These are phyloP conservation scores for Aromia moschata DNA, from an alignment of 2,888 invertebrate species.

Conservation along the genomic window DNA sequence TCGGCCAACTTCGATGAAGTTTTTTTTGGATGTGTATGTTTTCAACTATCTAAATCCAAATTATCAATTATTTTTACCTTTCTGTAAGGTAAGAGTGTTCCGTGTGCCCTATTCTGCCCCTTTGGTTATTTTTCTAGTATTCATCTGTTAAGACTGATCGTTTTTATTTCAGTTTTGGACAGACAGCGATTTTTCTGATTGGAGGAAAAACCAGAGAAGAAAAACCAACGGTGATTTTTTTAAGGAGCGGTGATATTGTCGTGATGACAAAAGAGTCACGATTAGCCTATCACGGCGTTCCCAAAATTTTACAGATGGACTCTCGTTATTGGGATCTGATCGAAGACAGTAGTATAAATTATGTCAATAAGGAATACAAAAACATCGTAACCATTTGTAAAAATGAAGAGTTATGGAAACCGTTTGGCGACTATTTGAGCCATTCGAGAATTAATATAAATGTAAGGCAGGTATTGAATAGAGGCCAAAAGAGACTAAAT, in stretches of 20 bases:
- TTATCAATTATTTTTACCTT: too few species aligned
- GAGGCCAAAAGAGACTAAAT: slow-evolving; percentile 65
- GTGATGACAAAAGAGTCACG: slow-evolving; percentile 89
- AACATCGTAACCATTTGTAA: slow-evolving; percentile 50
- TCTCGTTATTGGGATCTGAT: slow-evolving; percentile 64
- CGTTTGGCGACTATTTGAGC: slow-evolving; percentile 70
- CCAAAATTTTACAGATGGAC: slow-evolving; percentile 75
- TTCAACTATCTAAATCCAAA: too few species aligned
- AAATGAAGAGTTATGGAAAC: slow-evolving; percentile 65
- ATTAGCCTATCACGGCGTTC: slow-evolving; percentile 93
- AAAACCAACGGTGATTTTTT: slow-evolving; percentile 74
- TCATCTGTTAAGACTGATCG: too few species aligned
- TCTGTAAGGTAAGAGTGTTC: too few species aligned
- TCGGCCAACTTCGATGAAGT: too few species aligned
- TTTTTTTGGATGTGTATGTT: too few species aligned
- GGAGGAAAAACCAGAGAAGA: slow-evolving; percentile 80
- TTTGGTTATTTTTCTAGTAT: too few species aligned
- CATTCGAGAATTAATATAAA: slow-evolving; percentile 92
- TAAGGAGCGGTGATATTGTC: slow-evolving; percentile 90
- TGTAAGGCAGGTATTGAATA: slow-evolving; percentile 86
- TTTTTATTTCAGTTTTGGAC: slow-evolving; percentile 81
- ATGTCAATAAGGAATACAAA: slow-evolving; percentile 35
- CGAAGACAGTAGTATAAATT: slow-evolving; percentile 25
- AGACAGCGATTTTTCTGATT: slow-evolving; percentile 91
- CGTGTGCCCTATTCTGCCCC: too few species aligned